phyloP scores from a whole-genome alignment of 1,140 invertebrate genomes.

The Drosophila paulistorum region DNA sequence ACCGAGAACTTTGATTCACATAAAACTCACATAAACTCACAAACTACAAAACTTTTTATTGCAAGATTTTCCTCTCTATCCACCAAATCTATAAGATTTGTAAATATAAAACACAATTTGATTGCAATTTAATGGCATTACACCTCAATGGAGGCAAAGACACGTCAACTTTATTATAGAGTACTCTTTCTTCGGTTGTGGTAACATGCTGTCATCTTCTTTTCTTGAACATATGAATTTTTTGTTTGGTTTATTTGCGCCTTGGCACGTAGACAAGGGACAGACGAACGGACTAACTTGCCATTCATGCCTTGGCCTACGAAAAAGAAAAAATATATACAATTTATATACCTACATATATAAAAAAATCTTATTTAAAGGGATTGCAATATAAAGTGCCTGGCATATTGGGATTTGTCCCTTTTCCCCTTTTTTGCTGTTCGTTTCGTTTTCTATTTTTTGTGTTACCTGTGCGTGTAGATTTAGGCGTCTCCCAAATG shows the following conservation, averaged over 20 bases:
- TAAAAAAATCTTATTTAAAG: conserved; percentile 75
- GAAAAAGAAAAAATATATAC: conserved; percentile 35
- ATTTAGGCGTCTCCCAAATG: conserved; percentile 58
- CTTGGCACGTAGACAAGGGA: conserved; percentile 56
- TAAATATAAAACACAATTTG: too few relatives aligned
- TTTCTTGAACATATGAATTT: conserved; percentile 7
- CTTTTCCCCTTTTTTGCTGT: conserved; percentile 54
- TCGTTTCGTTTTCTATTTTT: conserved; percentile 49
- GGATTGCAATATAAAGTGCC: conserved; percentile 81
- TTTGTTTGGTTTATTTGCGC: conserved; percentile 62
- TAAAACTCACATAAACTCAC: too few relatives aligned
- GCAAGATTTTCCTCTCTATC: too few relatives aligned
- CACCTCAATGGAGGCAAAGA: background rate
- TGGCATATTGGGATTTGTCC: conserved; percentile 78
- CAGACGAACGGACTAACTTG: background rate
- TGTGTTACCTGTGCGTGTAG: conserved; percentile 22
- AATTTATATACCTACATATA: conserved; percentile 7
- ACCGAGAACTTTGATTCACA: too few relatives aligned
- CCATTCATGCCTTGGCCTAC: conserved; percentile 15
- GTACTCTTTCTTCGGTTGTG: too few relatives aligned
- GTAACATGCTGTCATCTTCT: background rate
- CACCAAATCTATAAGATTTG: too few relatives aligned
- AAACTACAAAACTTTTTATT: too few relatives aligned
- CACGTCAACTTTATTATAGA: background rate
- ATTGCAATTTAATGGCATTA: background rate